Percentiles rank a stretch among this genome's conserved stretches.
Conservation (phyloP, 2,797 vertebrate genomes). For the Pelodytes ibericus region DNA sequence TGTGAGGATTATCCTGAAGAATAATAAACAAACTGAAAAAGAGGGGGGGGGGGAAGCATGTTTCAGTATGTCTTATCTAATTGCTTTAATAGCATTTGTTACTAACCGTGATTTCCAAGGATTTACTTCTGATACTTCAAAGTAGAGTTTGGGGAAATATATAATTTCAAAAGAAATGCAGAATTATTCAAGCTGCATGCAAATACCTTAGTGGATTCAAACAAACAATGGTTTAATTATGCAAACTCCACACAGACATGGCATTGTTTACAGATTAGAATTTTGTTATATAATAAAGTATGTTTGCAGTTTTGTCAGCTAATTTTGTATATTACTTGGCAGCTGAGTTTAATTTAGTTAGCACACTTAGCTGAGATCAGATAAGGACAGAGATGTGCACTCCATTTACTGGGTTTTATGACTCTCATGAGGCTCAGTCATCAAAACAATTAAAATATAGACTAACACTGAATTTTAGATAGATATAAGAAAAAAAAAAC, state of each 20-base stretch:
- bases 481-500: too few species aligned
- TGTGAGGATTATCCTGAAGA: slow-evolving; percentile 38
- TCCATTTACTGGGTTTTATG: too few species aligned
- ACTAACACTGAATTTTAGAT: too few species aligned
- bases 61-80: slow-evolving; percentile 29
- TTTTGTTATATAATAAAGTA: slow-evolving; percentile 30
- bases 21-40: slow-evolving; percentile 38
- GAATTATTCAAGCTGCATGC: slow-evolving; percentile 15
- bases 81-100: slow-evolving; percentile 38
- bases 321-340: slow-evolving; percentile 7
- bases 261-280: slow-evolving; percentile 26
- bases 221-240: slow-evolving; percentile 37
- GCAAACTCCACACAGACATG: slow-evolving; percentile 16
- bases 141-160: slow-evolving; percentile 35
- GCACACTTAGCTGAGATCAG: background rate
- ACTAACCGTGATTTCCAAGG: slow-evolving; percentile 20
- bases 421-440: too few species aligned
- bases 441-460: too few species aligned
- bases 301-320: slow-evolving; percentile 8
- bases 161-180: slow-evolving; percentile 8
- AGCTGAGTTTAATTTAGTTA: slow-evolving; percentile 5
- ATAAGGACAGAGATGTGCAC: background rate
- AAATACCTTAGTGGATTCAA: slow-evolving; percentile 28
- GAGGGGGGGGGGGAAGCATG: slow-evolving; percentile 10
- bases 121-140: slow-evolving; percentile 43